phyloP scores from a whole-genome alignment of 2,888 invertebrate genomes.

The Cerceris rybyensis region DNA sequence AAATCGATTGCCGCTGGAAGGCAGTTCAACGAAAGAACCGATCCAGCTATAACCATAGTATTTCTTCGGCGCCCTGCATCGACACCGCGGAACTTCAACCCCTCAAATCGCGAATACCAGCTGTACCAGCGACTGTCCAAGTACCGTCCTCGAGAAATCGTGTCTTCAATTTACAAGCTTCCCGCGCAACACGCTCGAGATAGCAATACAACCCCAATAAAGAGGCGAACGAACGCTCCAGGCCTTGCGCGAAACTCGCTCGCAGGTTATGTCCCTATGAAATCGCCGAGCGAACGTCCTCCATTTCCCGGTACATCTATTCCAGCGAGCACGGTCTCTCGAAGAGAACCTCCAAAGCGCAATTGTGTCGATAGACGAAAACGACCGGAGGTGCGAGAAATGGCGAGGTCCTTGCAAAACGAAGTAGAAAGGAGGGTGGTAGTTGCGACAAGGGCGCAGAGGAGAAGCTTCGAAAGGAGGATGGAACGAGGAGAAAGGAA shows the following conservation, averaged over 20 bases:
- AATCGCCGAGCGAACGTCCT: slow-evolving; percentile 47
- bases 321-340: slow-evolving; percentile 2
- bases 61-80: no score
- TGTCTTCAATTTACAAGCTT: slow-evolving; percentile 11
- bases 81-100: no score
- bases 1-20: no score
- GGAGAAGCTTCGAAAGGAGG: slow-evolving; percentile 1
- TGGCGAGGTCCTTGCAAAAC: slow-evolving; percentile 9
- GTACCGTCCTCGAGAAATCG: slow-evolving; percentile 12
- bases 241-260: slow-evolving; percentile 2
- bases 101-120: neutral
- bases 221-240: slow-evolving; percentile 3
- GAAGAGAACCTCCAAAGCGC: slow-evolving; percentile 11
- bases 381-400: slow-evolving; percentile 29
- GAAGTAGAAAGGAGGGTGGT: no score
- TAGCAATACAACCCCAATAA: slow-evolving; percentile 20
- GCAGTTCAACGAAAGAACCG: no score
- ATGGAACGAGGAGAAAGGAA: slow-evolving; percentile 25
- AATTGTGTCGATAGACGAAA: slow-evolving; percentile 10
- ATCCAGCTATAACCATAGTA: no score
- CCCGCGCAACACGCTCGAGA: neutral
- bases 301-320: neutral
- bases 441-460: no score
- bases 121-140: neutral
- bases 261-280: slow-evolving; percentile 45